Base-by-base conservation (phyloP, 1,140 invertebrate species). In the Anastrepha obliqua region DNA sequence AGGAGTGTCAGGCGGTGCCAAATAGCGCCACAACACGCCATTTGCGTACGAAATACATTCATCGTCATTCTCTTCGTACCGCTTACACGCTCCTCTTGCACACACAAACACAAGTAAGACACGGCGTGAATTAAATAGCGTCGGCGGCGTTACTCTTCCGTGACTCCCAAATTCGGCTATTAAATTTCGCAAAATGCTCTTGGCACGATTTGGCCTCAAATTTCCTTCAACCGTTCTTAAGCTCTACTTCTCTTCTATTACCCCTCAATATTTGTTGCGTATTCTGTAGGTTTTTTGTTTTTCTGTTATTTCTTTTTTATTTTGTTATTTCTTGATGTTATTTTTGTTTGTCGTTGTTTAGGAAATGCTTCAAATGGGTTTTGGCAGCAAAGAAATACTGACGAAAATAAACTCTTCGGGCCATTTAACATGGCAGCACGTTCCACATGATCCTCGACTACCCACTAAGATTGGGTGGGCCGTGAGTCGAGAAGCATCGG, bases 11-110 rank as follows among this genome's bases (percentile, higher is more conserved):
- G 59, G 15, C 29, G 59, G 59, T 20, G 59, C 85, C 59, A 87
- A 90, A 90, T 89, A 90, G 90, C 90, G 87, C 87, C 89, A 89
- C 90, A 90, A 90, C 91, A 92, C 92, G 90, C 91, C 88, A 92
- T 92, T 91, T 90, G 44, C 74, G 64, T 87, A 15, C 39, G 51
- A 86, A 87, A 81, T 6, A 17, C 74, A 81, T 81, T 55, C 47
- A 0, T 81, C 47, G 44, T 81, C 7, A 3, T 29, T 29, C 29
- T 29, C 29, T 29, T 29, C 29, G 29, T 29, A 29, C 29, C 29
- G 29, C 29, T 29, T 29, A 29, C 70, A 78, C n/a, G 17, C 47
- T 6, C 17, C 17, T 51, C 47, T 55, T 17, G 9, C 42, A 74
- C 42, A 47, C 70, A 74, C 7, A 11, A 11, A 47, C 44, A 51